Evolutionary conservation across 2,888 invertebrate species (phyloP), one percentile per base, ranked within the genome.

Genomic region (Itoplectis maculator): DNA sequence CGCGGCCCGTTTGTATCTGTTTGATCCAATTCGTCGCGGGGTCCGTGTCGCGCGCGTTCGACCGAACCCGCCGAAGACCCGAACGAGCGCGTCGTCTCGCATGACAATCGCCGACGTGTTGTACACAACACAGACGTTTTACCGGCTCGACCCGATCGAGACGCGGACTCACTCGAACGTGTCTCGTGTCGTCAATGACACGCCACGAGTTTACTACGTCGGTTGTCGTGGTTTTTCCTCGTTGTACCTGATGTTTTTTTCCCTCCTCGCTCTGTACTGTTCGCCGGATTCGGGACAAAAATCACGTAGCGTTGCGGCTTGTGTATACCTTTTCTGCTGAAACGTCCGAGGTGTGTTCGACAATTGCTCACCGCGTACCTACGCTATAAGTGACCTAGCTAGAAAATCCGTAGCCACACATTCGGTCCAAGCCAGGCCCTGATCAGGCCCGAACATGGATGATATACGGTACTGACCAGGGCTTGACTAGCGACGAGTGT

Each of bases 1-100:
- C 80, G 70, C 80, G 70, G 69, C 74, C 75, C 63, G 65, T 69
- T 80, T 74, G 56, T 63, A 80, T 75, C 15, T 69, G 54, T 70
- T 80, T 75, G 80, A 75, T 75, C 69, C 65, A 65, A 45, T 80
- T 56, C 23, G 40, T 69, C 23, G 23, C 42, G 35, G 54, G 15
- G 42, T 3, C 29, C 15, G 11, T 11, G 15, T 0, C 63, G 5
- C 59, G 8, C 11, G 29, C 20, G n/a, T 23, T 69, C 29, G 66
- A 42, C 9, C 65, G 54, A 20, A 29, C 29, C 37, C n/a, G 45
- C n/a, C n/a, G 18, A 54, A 45, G 51, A 42, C 42, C 40, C 45
- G n/a, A n/a, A n/a, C n/a, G n/a, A n/a, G n/a, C n/a, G n/a, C n/a
- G 51, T 70, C 42, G 79, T 51, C 73, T 61, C 79, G 79, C 72